Base-by-base conservation (phyloP, 2,888 invertebrate species). In the Zele albiditarsus region DNA sequence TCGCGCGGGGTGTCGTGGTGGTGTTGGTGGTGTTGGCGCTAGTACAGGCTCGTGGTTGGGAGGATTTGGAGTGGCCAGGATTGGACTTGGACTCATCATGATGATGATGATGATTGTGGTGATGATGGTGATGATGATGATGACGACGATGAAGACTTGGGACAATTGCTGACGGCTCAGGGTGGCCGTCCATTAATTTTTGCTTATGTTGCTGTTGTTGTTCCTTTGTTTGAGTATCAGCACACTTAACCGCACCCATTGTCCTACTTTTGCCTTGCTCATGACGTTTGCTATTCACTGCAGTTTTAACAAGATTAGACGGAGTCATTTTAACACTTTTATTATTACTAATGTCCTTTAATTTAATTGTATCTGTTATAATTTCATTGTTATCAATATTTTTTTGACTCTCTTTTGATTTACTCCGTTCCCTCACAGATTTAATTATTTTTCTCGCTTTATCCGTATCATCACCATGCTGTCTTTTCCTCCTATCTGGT, bases 301-400 rank as follows among this genome's bases (percentile, higher is more conserved):
- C 93, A 28, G 93, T 93, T 86, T 93, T 94, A 60, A 93, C 92
- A 75, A 93, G 89, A 83, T 91, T 91, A 79, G 92, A 92, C 14
- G 93, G 93, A 62, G 92, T 91, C 91, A 92, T 90, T 80, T 89
- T 86, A 31, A 46, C 49, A 58, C 27, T 62, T 33, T 70, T 63
- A 5, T 38, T 53, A 57, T 73, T 74, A 63, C 65, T 69, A 63
- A 0, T 88, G 86, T 71, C 86, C 84, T 2, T 88, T 86, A 63
- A 85, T n/a, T 65, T 16, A 69, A 38, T 57, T 25, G 49, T 60
- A 65, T 20, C 49, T 62, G 28, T 76, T 74, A 38, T 53, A 70
- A n/a, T 67, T 67, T 74, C 71, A n/a, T 78, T 71, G 16, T 62
- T 62, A 38, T 78, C 66, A 4, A 80, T 79, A 6, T 46, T 60